phyloP scores from a whole-genome alignment of 1,140 invertebrate genomes.

The Brachionus paranguensis region DNA sequence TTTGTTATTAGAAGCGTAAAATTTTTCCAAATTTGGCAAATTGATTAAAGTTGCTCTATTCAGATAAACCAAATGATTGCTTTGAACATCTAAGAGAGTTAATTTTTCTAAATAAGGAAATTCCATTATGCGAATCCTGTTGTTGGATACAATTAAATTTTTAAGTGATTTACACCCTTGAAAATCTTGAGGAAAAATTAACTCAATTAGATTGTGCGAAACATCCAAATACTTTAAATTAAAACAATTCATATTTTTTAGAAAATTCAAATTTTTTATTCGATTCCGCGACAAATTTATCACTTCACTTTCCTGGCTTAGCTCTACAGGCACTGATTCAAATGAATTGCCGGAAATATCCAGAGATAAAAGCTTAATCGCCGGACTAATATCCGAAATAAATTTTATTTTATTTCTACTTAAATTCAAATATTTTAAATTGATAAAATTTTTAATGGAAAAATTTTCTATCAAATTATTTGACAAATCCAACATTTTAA shows the following conservation, averaged over 20 bases:
- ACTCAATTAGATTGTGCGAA: neutral
- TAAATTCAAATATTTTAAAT: neutral
- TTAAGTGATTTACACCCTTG: neutral
- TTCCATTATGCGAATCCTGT: neutral
- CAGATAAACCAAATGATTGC: neutral
- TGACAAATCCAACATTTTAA: neutral
- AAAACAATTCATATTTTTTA: neutral
- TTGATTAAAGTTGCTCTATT: neutral
- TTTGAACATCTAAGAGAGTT: neutral
- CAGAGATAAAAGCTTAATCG: neutral
- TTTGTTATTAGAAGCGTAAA: neutral
- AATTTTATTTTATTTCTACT: neutral
- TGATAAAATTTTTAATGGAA: neutral
- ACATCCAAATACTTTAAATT: neutral
- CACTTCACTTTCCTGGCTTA: neutral
- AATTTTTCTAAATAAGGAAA: neutral
- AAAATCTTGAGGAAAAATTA: neutral
- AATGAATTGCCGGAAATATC: neutral
- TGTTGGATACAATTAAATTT: neutral
- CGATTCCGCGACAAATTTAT: neutral
- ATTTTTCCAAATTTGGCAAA: conserved; percentile 4
- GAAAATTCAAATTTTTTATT: neutral
- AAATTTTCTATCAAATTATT: neutral
- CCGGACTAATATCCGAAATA: neutral
- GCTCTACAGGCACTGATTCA: neutral